A percentile compares a stretch with the other conserved stretches of the same genome.
Conservation (phyloP, 2,888 invertebrate genomes). For the Imbricaverruca yamaguchii region DNA sequence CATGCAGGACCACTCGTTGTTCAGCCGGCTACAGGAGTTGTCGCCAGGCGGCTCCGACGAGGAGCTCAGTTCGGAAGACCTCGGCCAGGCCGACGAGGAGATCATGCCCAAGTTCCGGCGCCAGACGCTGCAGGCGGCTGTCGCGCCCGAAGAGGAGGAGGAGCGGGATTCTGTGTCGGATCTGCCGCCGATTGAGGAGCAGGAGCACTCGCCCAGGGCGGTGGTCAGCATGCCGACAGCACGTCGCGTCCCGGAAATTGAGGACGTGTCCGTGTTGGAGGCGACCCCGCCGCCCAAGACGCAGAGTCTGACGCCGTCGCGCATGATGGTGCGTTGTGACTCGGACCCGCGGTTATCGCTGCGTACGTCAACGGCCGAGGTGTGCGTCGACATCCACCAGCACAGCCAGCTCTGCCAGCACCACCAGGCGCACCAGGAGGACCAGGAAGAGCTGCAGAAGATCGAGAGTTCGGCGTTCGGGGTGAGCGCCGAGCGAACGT, state of each 20-base stretch:
- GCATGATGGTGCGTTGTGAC: constrained; percentile 2
- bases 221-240: background rate
- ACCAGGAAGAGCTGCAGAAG: constrained; percentile 39
- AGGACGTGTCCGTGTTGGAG: background rate
- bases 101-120: background rate
- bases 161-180: constrained; percentile 36
- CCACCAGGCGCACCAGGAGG: background rate
- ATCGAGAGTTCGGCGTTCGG: constrained; percentile 40
- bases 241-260: background rate
- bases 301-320: constrained; percentile 12
- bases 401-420: background rate
- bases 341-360: constrained; percentile 14
- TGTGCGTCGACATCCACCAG: background rate
- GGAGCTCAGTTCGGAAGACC: background rate
- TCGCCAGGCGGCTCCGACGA: background rate
- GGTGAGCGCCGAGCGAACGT: constrained; percentile 40
- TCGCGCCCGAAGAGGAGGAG: constrained; percentile 40
- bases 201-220: constrained; percentile 36
- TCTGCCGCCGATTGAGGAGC: constrained; percentile 39
- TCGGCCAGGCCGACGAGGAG: background rate
- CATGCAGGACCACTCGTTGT: background rate
- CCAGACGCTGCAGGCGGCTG: background rate
- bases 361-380: background rate
- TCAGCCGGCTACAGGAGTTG: background rate
- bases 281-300: background rate